Conservation (phyloP, 2,113 vertebrate species). For the Alouatta palliata region DNA sequence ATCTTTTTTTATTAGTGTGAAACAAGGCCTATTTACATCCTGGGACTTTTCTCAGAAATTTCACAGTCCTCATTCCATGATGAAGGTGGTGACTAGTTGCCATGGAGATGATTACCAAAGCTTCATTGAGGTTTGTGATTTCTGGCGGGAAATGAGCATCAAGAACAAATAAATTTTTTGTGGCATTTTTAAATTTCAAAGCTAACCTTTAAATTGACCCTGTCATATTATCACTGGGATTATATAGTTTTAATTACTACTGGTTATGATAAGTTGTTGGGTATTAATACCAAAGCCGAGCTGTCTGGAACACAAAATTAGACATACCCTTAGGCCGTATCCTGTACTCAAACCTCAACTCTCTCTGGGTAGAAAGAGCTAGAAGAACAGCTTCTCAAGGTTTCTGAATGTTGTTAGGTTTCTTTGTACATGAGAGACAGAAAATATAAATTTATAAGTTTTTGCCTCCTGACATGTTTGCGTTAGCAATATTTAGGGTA, state of each 20-base stretch:
- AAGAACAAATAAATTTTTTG: conserved; percentile 60
- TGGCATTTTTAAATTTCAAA: conserved; percentile 55
- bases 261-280: conserved; percentile 41
- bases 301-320: neutral
- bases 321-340: neutral
- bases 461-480: neutral
- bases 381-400: neutral
- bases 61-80: conserved; percentile 17
- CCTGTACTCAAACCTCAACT: neutral
- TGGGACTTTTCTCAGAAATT: conserved; percentile 36
- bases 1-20: neutral
- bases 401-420: neutral
- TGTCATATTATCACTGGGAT: conserved; percentile 32
- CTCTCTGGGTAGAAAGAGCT: neutral
- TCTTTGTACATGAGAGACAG: neutral
- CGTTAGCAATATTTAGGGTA: neutral
- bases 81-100: conserved; percentile 41
- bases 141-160: conserved; percentile 51
- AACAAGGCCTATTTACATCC: neutral
- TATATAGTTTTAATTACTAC: conserved; percentile 61
- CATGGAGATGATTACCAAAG: conserved; percentile 56
- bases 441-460: neutral
- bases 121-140: conserved; percentile 51
- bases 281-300: conserved; percentile 2
- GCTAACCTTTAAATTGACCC: conserved; percentile 51